phyloP scores from a whole-genome alignment of 2,888 invertebrate genomes.

The Folsomia manolachei region DNA sequence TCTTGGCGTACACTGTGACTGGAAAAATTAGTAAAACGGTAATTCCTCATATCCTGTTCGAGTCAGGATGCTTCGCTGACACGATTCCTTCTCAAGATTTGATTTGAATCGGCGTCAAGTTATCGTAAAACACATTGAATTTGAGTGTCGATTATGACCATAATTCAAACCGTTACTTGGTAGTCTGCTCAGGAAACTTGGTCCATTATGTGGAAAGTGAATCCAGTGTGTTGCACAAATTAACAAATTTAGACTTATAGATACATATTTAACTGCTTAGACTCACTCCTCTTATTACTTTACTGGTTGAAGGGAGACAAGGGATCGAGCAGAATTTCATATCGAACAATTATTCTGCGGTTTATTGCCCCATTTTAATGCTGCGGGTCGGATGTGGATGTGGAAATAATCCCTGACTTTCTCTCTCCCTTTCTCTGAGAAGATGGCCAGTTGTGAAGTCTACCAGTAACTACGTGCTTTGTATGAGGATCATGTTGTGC shows the following conservation, averaged over 20 bases:
- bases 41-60: too few relatives aligned
- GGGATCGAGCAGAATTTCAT: neutral
- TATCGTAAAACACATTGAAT: too few relatives aligned
- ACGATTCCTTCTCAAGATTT: too few relatives aligned
- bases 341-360: conserved; percentile 9
- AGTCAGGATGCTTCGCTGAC: too few relatives aligned
- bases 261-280: neutral
- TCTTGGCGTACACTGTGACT: too few relatives aligned
- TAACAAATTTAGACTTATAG: neutral
- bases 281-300: too few relatives aligned
- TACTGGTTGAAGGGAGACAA: neutral
- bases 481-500: neutral
- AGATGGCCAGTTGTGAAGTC: neutral
- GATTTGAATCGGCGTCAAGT: too few relatives aligned
- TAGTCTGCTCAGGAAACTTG: too few relatives aligned
- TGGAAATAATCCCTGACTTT: neutral
- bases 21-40: too few relatives aligned
- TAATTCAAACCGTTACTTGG: too few relatives aligned
- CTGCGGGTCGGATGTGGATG: neutral
- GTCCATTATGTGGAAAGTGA: neutral
- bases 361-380: conserved; percentile 4
- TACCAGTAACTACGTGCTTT: neutral
- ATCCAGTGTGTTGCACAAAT: neutral
- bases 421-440: neutral
- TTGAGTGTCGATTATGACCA: too few relatives aligned